Evolutionary conservation across 2,113 vertebrate genomes (phyloP), one percentile per base, ranked within the genome.

Genomic region (Ammodytes dubius): DNA sequence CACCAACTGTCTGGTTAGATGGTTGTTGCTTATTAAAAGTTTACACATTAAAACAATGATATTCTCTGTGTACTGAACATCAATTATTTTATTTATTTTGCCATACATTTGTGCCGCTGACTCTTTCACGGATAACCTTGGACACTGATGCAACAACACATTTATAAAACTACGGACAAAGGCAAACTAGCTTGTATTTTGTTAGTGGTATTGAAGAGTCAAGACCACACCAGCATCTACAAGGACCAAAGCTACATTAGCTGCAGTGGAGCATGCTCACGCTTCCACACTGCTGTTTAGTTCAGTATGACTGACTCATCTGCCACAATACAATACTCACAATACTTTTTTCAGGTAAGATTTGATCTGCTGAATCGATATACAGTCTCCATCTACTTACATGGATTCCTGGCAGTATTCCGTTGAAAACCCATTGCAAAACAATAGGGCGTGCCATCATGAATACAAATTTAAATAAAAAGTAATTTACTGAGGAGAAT

Each of bases 1-100:
- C 82, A 67, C 74, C 77, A 70, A 79, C 76, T 85, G 84, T 57
- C 81, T 47, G 46, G 5, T 43, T 77, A 66, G 70, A 79, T 52
- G 13, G 2, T 10, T 40, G 63, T 15, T 58, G 37, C 45, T 42
- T 10, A 59, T 81, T 82, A 45, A 50, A 63, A 70, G 52, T 73
- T 12, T 63, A 27, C 13, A 43, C 15, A 12, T 39, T 6, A 40
- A 39, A 56, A 57, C 54, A 68, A 9, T 52, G 13, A 4, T 11
- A 61, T 13, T 60, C 59, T 50, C 54, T 70, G 60, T 42, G 52
- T 58, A 70, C 19, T 47, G 54, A 67, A 60, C 58, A 43, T 39
- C 19, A 66, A 43, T 69, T 61, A 42, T 35, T 59, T 77, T 37
- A 19, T 66, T 68, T 47, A 5, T 49, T 81, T 77, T 27, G 46